Evolutionary conservation across 2,797 vertebrate species (phyloP).

Genomic region (Oceanodroma leucorhoa): DNA sequence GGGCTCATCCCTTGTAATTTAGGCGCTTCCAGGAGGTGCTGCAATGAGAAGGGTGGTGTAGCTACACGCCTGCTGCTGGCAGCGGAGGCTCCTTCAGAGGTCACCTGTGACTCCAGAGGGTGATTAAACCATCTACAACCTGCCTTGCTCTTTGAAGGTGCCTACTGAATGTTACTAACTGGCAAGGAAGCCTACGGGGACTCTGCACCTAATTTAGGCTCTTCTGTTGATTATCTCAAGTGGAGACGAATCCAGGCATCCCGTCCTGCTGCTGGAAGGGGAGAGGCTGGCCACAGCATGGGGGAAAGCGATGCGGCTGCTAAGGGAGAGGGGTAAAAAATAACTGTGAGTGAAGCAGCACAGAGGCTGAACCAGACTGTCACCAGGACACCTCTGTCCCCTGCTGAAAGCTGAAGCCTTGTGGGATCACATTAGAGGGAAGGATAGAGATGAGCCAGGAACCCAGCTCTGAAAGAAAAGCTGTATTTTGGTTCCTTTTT

Average conservation of each 20-base stretch:
- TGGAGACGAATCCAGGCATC: not conserved
- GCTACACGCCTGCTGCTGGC: rapidly evolving
- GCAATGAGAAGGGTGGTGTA: not conserved
- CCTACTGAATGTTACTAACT: not conserved
- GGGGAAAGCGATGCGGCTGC: rapidly evolving
- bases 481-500: not conserved
- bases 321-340: not conserved
- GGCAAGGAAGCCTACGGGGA: not conserved
- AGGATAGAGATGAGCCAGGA: not conserved
- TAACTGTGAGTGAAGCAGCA: not conserved
- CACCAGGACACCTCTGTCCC: not conserved
- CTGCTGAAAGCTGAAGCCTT: not conserved
- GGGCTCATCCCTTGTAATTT: not conserved
- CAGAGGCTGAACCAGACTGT: not conserved
- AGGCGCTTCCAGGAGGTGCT: not conserved
- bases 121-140: not conserved
- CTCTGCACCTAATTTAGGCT: not conserved
- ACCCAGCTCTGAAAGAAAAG: not conserved
- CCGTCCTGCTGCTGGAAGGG: not conserved
- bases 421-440: not conserved
- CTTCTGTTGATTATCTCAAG: not conserved
- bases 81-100: not conserved
- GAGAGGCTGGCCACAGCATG: not conserved
- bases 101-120: not conserved
- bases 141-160: not conserved